These are phyloP conservation scores for Lucinisca nassula DNA, from an alignment of 2,888 invertebrate genomes.

Conservation along the genomic window DNA sequence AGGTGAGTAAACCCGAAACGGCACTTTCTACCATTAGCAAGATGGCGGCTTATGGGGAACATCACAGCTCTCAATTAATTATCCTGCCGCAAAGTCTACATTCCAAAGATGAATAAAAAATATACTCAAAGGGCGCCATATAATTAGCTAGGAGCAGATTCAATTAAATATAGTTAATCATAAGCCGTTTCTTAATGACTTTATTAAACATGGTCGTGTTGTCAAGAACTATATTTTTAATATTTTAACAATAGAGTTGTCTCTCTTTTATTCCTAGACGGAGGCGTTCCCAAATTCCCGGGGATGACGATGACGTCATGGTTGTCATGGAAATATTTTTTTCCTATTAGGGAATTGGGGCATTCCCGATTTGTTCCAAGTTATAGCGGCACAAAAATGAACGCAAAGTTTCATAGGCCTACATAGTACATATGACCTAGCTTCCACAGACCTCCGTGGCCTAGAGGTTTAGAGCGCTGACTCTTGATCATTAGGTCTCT, in stretches of 20 bases:
- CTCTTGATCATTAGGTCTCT: too few relatives aligned
- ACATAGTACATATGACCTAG: too few relatives aligned
- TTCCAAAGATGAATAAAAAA: too few relatives aligned
- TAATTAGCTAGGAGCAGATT: too few relatives aligned
- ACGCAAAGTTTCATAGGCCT: too few relatives aligned
- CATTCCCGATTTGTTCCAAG: too few relatives aligned
- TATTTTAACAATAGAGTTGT: slow-evolving; percentile 61
- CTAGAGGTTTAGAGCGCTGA: too few relatives aligned
- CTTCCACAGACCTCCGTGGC: too few relatives aligned
- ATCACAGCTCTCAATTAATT: slow-evolving; percentile 66
- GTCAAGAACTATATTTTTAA: slow-evolving; percentile 18
- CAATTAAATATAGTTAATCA: too few relatives aligned
- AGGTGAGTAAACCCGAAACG: slow-evolving; percentile 8
- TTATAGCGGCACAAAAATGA: too few relatives aligned
- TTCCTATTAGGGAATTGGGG: slow-evolving; percentile 10
- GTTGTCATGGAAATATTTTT: slow-evolving; percentile 74
- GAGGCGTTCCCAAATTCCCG: slow-evolving; percentile 70
- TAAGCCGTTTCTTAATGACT: too few relatives aligned
- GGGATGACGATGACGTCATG: slow-evolving; percentile 80
- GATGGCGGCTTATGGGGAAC: slow-evolving; percentile 80
- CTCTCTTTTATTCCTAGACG: slow-evolving; percentile 70
- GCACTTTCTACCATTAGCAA: slow-evolving; percentile 68
- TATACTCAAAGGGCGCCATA: too few relatives aligned
- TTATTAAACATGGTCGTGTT: neutral
- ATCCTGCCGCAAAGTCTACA: neutral